phyloP scores from a whole-genome alignment of 1,140 invertebrate species.

The Cotesia glomerata region DNA sequence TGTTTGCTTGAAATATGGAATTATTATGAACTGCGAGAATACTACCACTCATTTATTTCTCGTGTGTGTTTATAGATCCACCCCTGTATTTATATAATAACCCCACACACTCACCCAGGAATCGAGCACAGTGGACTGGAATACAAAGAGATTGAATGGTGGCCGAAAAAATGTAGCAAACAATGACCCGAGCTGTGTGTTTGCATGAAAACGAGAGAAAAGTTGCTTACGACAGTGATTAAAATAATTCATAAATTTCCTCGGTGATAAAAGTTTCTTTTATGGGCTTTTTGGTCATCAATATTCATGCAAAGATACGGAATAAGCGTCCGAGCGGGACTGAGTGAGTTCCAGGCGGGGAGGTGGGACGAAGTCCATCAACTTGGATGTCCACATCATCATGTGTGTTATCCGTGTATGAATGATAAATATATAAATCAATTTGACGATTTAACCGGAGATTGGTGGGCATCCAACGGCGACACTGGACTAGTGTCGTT shows the following conservation, averaged over 20 bases:
- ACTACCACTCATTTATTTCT: neutral
- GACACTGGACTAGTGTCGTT: neutral
- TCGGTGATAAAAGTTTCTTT: slow-evolving; percentile 9
- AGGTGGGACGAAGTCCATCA: too few relatives aligned
- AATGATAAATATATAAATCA: slow-evolving; percentile 52
- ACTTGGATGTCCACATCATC: too few relatives aligned
- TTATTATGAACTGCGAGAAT: slow-evolving; percentile 28
- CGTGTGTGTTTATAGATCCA: neutral
- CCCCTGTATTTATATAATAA: slow-evolving; percentile 8
- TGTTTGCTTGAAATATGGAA: slow-evolving; percentile 35
- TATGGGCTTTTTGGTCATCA: too few relatives aligned
- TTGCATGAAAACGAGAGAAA: slow-evolving; percentile 28
- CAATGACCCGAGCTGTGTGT: slow-evolving; percentile 14
- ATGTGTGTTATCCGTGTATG: neutral
- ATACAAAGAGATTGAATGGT: slow-evolving; percentile 7
- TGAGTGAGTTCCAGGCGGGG: too few relatives aligned
- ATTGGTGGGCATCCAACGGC: slow-evolving; percentile 28
- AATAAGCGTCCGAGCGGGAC: too few relatives aligned
- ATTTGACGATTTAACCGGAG: slow-evolving; percentile 48
- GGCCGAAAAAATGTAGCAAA: slow-evolving; percentile 25
- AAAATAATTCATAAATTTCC: slow-evolving; percentile 31
- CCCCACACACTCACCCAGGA: neutral
- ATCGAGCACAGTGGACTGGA: neutral
- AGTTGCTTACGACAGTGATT: slow-evolving; percentile 20
- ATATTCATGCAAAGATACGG: too few relatives aligned